Conservation (phyloP, 2,797 vertebrate species). For the Acanthornis magna region DNA sequence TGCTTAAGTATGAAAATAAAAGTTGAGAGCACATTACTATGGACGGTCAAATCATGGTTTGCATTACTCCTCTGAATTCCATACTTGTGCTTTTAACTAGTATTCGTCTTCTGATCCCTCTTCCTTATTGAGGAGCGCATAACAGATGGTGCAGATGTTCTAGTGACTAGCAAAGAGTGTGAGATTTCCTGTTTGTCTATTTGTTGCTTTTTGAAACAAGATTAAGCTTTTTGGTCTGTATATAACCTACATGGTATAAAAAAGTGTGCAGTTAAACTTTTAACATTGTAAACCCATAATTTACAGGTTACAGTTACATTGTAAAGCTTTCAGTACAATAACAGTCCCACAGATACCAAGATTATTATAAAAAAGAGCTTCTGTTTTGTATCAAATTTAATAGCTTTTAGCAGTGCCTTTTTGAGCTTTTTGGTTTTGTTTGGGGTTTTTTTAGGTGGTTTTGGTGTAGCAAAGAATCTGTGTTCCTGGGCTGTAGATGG, state of each 20-base stretch:
- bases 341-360: accelerated
- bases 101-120: background rate
- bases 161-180: background rate
- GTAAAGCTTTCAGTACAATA: background rate
- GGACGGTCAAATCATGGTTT: background rate
- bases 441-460: conserved; percentile 72
- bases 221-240: background rate
- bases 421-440: background rate
- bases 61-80: background rate
- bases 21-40: background rate
- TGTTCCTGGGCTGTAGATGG: conserved; percentile 85
- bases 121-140: background rate
- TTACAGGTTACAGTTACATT: background rate
- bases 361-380: background rate
- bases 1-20: background rate
- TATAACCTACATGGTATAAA: background rate
- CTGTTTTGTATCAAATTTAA: background rate
- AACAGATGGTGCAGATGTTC: background rate
- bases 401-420: background rate
- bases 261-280: background rate
- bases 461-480: conserved; percentile 83
- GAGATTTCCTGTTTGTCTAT: background rate
- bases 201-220: background rate
- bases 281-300: background rate
- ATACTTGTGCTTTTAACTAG: background rate